These are phyloP conservation scores for Mythimna impura DNA, from an alignment of 2,888 invertebrate genomes.

Conservation along the genomic window DNA sequence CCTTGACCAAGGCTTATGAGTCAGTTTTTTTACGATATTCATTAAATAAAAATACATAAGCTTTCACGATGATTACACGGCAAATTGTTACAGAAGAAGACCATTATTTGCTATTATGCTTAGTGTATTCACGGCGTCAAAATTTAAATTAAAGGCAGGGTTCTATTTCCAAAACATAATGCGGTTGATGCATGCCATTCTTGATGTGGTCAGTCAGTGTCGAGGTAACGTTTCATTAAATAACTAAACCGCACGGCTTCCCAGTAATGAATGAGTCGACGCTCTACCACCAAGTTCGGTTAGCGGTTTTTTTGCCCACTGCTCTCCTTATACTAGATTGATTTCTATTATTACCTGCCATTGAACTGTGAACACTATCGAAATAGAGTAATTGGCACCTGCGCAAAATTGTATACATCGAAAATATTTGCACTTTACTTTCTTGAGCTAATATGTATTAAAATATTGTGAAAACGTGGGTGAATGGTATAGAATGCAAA, in stretches of 20 bases:
- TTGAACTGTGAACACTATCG: slow-evolving; percentile 81
- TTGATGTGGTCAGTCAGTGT: slow-evolving; percentile 73
- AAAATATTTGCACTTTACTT: slow-evolving; percentile 69
- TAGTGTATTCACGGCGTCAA: slow-evolving; percentile 3
- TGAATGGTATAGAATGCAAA: slow-evolving; percentile 43
- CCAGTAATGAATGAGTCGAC: slow-evolving; percentile 82
- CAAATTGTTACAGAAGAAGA: neutral
- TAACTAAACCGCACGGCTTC: slow-evolving; percentile 82
- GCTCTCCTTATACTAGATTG: slow-evolving; percentile 83
- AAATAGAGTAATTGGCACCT: slow-evolving; percentile 80
- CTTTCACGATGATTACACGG: neutral
- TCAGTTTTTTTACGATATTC: slow-evolving; percentile 20
- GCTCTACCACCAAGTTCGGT: slow-evolving; percentile 81
- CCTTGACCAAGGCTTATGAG: slow-evolving; percentile 57
- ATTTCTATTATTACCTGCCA: slow-evolving; percentile 83
- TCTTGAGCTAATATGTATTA: slow-evolving; percentile 52
- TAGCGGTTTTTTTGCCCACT: slow-evolving; percentile 84
- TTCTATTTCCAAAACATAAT: slow-evolving; percentile 66
- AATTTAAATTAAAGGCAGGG: slow-evolving; percentile 25
- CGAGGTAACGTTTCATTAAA: slow-evolving; percentile 84
- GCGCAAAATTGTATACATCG: slow-evolving; percentile 67
- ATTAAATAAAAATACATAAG: neutral
- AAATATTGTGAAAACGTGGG: slow-evolving; percentile 62
- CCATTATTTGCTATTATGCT: slow-evolving; percentile 7
- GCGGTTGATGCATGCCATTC: slow-evolving; percentile 64